Evolutionary conservation across 2,113 vertebrate genomes (phyloP).

Genomic region (Gambusia affinis): DNA sequence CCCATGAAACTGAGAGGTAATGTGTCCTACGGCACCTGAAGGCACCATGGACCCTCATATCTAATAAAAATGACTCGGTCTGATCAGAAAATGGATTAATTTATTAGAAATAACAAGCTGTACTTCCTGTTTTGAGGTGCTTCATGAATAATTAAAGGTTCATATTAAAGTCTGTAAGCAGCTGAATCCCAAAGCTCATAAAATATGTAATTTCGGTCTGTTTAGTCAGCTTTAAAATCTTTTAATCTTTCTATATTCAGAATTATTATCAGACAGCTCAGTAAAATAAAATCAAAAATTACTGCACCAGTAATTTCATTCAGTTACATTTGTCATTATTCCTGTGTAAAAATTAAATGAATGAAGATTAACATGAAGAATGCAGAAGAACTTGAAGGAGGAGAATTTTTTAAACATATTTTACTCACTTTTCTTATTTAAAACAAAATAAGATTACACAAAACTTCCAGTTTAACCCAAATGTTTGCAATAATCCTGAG

Average conservation of each 20-base stretch:
- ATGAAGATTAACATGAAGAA: not conserved
- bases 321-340: not conserved
- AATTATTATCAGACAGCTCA: not conserved
- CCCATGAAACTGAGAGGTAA: not conserved
- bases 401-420: no score
- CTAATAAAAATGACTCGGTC: not conserved
- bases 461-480: no score
- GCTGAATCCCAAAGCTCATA: not conserved
- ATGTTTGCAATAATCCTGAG: not conserved
- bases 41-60: not conserved
- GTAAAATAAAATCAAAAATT: no score
- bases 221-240: not conserved
- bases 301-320: not conserved
- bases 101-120: not conserved
- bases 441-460: no score
- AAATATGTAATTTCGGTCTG: not conserved
- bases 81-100: not conserved
- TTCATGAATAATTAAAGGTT: not conserved
- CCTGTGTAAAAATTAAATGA: not conserved
- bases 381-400: no score
- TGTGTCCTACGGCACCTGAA: conserved; percentile 6
- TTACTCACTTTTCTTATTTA: not conserved
- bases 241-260: not conserved
- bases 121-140: not conserved
- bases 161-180: not conserved